Percentiles rank a stretch among this genome's conserved stretches.
phyloP scores from a whole-genome alignment of 2,888 invertebrate genomes.

The Parelbella ahira region DNA sequence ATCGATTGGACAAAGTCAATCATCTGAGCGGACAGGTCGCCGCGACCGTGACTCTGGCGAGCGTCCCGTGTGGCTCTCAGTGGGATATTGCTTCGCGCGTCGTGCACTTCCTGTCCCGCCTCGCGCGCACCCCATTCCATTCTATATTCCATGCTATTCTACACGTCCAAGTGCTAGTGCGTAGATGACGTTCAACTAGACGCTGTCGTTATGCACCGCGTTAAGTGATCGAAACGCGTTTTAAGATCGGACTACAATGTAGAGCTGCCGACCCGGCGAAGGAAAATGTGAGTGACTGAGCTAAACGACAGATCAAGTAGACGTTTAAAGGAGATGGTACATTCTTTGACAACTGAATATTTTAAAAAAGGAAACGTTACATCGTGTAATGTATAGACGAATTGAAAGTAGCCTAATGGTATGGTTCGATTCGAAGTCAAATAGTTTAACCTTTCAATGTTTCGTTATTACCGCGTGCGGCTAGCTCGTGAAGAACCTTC shows the following conservation, averaged over 20 bases:
- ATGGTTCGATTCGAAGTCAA: slow-evolving; percentile 10
- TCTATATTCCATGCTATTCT: too few species aligned
- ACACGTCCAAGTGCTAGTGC: slow-evolving; percentile 10
- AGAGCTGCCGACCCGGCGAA: slow-evolving; percentile 65
- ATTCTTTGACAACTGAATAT: too few species aligned
- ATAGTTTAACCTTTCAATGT: slow-evolving; percentile 7
- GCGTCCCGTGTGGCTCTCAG: slow-evolving; percentile 50
- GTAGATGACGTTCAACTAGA: slow-evolving; percentile 22
- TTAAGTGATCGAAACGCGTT: slow-evolving; percentile 44
- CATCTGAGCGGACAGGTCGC: slow-evolving; percentile 66
- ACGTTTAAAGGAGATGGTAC: too few species aligned
- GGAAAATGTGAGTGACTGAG: slow-evolving; percentile 74
- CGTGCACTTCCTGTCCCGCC: slow-evolving; percentile 59
- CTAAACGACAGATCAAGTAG: too few species aligned
- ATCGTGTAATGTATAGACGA: too few species aligned
- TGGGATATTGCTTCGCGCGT: slow-evolving; percentile 52
- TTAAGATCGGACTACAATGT: slow-evolving; percentile 60
- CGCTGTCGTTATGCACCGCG: slow-evolving; percentile 17
- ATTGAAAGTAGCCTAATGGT: too few species aligned
- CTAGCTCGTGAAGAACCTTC: too few species aligned
- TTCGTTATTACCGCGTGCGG: too few species aligned
- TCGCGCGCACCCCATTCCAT: too few species aligned
- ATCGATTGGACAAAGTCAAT: slow-evolving; percentile 76
- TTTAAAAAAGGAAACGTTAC: too few species aligned
- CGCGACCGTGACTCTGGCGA: slow-evolving; percentile 72